phyloP scores from a whole-genome alignment of 2,797 vertebrate species.

The Pampus argenteus region DNA sequence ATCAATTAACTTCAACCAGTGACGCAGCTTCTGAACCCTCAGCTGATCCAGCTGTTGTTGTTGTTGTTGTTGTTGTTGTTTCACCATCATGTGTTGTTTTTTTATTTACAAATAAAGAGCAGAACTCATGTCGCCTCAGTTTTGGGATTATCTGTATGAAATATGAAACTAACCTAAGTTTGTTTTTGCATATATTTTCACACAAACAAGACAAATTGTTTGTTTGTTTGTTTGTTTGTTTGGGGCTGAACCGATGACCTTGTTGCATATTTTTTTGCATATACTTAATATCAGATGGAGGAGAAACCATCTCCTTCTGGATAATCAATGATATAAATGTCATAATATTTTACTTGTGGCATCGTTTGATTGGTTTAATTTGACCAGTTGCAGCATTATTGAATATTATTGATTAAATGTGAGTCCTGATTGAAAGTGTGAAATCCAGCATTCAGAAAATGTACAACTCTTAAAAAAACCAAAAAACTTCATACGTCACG shows the following conservation, averaged over 20 bases:
- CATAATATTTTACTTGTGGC: background rate
- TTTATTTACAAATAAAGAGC: no score
- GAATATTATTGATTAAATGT: conserved; percentile 8
- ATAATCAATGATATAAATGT: background rate
- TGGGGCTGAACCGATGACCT: background rate
- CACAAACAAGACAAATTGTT: no score
- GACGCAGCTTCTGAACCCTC: no score
- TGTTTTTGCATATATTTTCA: conserved; percentile 36
- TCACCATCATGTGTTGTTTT: background rate
- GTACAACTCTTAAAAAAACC: background rate
- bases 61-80: background rate
- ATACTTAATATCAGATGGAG: conserved; percentile 23
- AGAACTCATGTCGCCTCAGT: background rate
- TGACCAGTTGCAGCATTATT: no score
- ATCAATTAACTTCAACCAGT: no score
- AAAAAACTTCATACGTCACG: no score
- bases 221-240: background rate
- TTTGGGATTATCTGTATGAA: background rate
- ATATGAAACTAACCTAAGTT: background rate
- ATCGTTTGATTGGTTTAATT: background rate
- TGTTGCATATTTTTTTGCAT: conserved; percentile 54
- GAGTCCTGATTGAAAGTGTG: conserved; percentile 1
- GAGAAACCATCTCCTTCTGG: background rate
- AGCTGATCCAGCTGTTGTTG: no score
- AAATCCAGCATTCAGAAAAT: conserved; percentile 3